Conservation (phyloP, 2,797 vertebrate species). For the Gephyroberyx darwinii region DNA sequence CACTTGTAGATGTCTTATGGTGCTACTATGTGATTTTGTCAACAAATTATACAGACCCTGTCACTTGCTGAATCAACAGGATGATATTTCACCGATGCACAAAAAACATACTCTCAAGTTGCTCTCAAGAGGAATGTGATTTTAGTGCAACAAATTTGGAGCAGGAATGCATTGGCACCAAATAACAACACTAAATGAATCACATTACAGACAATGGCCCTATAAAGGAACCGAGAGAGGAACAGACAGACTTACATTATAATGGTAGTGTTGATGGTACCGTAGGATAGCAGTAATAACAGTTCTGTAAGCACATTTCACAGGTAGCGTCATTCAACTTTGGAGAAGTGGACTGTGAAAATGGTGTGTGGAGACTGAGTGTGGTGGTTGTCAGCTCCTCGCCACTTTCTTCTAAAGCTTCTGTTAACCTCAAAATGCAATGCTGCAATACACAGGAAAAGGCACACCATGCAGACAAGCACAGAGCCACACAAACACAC, state of each 20-base stretch:
- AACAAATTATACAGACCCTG: no score
- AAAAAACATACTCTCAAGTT: neutral
- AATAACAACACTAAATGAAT: neutral
- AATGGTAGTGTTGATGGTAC: neutral
- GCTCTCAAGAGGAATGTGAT: slow-evolving; percentile 15
- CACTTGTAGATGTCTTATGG: no score
- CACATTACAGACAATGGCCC: neutral
- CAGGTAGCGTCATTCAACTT: slow-evolving; percentile 3
- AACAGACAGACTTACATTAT: slow-evolving; percentile 13
- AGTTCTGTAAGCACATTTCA: slow-evolving; percentile 14
- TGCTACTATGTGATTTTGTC: no score
- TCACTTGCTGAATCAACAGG: slow-evolving; percentile 34
- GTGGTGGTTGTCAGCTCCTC: slow-evolving; percentile 42
- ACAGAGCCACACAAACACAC: neutral
- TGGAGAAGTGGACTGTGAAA: slow-evolving; percentile 9
- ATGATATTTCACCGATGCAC: slow-evolving; percentile 27
- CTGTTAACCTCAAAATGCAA: slow-evolving; percentile 32
- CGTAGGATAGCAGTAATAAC: slow-evolving; percentile 8
- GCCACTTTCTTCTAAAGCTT: slow-evolving; percentile 27
- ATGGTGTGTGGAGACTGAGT: slow-evolving; percentile 18
- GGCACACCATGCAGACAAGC: neutral
- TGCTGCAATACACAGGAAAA: neutral
- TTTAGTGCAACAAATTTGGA: slow-evolving; percentile 15
- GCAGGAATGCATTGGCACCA: neutral
- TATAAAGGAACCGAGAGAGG: neutral